Evolutionary conservation across 2,888 invertebrate genomes (phyloP).

Genomic region (Xestia xanthographa): DNA sequence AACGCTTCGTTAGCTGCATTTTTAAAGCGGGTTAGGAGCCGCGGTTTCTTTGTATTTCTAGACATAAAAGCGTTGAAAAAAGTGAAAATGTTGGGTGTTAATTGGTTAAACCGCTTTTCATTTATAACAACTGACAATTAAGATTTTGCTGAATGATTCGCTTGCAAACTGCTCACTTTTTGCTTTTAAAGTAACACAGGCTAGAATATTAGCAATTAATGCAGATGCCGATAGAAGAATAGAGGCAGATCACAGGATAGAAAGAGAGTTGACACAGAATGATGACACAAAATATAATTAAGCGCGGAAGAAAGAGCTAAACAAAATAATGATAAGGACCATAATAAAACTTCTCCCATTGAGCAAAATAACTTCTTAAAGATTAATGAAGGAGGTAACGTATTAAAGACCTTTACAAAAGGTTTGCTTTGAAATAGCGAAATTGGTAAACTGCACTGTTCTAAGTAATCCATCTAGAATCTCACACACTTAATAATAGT

Average conservation of each 20-base stretch:
- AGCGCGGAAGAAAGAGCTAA: neutral
- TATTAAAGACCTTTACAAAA: too few relatives aligned
- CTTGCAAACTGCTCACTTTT: neutral
- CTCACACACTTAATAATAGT: neutral
- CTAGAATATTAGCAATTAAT: too few relatives aligned
- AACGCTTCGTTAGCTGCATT: slow-evolving; percentile 54
- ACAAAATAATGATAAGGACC: neutral
- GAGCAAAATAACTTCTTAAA: neutral
- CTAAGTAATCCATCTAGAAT: too few relatives aligned
- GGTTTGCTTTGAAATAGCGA: too few relatives aligned
- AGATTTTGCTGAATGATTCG: neutral
- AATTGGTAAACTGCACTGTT: too few relatives aligned
- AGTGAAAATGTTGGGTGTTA: slow-evolving; percentile 21
- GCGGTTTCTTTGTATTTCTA: slow-evolving; percentile 38
- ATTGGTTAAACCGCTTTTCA: slow-evolving; percentile 21
- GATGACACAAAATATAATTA: neutral
- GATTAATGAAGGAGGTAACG: too few relatives aligned
- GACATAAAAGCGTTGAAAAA: slow-evolving; percentile 15
- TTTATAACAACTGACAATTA: slow-evolving; percentile 10
- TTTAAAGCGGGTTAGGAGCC: slow-evolving; percentile 22
- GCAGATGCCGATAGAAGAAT: too few relatives aligned
- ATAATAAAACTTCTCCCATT: neutral
- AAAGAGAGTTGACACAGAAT: neutral
- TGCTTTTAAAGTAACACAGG: neutral
- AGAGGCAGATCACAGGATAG: neutral